A percentile compares a stretch with the other conserved stretches of the same genome.
Evolutionary conservation across 2,113 vertebrate genomes (phyloP).

Genomic region (Tragelaphus strepsiceros): DNA sequence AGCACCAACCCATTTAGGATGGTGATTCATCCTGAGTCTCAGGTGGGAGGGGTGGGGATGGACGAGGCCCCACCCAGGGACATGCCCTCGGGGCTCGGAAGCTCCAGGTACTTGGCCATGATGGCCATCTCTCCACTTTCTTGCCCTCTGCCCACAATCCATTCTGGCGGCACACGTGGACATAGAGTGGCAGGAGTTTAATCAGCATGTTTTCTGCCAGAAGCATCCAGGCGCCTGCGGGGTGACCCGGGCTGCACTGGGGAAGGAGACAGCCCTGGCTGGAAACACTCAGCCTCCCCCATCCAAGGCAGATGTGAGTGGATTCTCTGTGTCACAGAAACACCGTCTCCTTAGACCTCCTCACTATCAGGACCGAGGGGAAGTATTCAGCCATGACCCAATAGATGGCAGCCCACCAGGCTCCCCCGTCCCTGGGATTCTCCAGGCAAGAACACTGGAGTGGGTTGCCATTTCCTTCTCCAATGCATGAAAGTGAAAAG

Average conservation of each 20-base stretch:
- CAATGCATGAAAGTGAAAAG: too few relatives aligned
- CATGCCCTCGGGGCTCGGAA: accelerated
- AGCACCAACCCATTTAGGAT: accelerated
- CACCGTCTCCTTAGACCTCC: background rate
- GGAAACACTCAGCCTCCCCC: background rate
- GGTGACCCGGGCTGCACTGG: accelerated
- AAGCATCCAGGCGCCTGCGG: background rate
- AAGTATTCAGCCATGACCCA: background rate
- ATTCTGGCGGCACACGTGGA: accelerated
- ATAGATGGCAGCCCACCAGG: too few relatives aligned
- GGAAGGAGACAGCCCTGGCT: background rate
- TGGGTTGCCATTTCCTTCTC: too few relatives aligned
- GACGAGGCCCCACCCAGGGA: accelerated
- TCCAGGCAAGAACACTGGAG: too few relatives aligned
- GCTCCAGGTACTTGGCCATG: background rate
- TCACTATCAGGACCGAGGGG: background rate
- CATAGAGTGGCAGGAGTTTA: background rate
- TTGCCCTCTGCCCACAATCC: background rate
- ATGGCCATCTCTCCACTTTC: background rate
- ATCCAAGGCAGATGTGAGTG: background rate
- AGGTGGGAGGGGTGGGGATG: accelerated
- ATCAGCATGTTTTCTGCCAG: background rate
- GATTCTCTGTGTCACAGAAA: background rate
- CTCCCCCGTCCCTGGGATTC: too few relatives aligned
- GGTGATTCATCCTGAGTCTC: too few relatives aligned